Conservation (phyloP, 2,797 vertebrate species). For the Anguilla megastoma region DNA sequence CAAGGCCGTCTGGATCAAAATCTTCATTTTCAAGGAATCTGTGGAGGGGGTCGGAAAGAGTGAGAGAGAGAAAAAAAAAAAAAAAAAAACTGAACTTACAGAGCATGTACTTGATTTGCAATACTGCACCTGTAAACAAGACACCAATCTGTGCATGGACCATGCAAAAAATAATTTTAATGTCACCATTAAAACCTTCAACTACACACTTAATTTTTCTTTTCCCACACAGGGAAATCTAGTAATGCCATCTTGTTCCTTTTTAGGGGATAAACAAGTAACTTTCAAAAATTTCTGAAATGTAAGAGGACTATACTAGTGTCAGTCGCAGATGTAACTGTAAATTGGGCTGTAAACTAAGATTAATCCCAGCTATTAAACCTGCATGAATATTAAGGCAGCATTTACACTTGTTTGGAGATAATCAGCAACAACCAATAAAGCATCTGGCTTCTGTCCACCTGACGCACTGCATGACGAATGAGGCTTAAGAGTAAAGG, state of each 20-base stretch:
- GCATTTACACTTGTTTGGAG: not conserved
- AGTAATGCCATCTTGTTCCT: not conserved
- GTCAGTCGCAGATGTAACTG: not conserved
- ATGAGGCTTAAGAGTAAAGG: not conserved
- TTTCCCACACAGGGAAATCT: not conserved
- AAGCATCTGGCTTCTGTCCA: not conserved
- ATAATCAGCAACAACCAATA: not conserved
- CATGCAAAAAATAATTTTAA: not conserved
- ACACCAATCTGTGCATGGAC: not conserved
- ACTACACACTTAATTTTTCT: not conserved
- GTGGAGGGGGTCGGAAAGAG: not conserved
- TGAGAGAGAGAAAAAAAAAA: not conserved
- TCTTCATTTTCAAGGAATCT: conserved; percentile 84
- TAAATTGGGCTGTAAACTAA: not conserved
- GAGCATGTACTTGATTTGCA: not conserved
- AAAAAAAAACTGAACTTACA: not conserved
- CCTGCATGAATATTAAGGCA: not conserved
- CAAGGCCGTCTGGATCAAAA: conserved; percentile 69
- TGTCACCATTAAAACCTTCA: not conserved
- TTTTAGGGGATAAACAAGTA: not conserved
- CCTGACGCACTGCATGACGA: not conserved
- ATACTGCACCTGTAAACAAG: not conserved
- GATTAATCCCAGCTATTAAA: not conserved
- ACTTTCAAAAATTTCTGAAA: not conserved
- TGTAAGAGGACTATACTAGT: not conserved